A percentile compares a stretch with the other conserved stretches of the same genome.
phyloP scores from a whole-genome alignment of 2,113 vertebrate genomes.

The Neodontobutis hainanensis region DNA sequence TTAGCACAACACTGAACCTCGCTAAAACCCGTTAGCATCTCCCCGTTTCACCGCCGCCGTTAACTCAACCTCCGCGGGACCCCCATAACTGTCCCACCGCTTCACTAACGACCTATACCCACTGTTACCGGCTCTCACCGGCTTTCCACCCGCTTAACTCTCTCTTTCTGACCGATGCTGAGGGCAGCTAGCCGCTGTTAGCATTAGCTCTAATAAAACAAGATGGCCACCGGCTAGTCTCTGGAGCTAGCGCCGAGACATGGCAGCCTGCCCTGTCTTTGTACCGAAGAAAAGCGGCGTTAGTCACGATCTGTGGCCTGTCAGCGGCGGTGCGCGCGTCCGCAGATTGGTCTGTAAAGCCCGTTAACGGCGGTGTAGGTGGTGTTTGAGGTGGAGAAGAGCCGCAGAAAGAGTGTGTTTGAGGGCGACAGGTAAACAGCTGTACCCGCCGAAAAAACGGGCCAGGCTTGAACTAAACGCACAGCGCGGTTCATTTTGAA shows the following conservation, averaged over 20 bases:
- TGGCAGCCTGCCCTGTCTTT: slow-evolving; percentile 73
- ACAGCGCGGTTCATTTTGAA: too few relatives aligned
- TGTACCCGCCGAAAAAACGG: too few relatives aligned
- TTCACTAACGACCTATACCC: background rate
- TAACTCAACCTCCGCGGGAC: background rate
- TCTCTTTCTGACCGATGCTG: background rate
- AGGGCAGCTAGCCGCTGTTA: slow-evolving; percentile 27
- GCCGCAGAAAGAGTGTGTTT: too few relatives aligned
- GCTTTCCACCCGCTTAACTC: background rate
- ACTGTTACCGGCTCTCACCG: background rate
- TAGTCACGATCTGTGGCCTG: background rate
- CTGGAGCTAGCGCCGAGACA: slow-evolving; percentile 46
- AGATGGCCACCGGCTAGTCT: slow-evolving; percentile 80
- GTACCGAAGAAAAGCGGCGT: slow-evolving; percentile 42
- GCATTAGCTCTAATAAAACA: slow-evolving; percentile 64
- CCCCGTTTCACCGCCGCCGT: background rate
- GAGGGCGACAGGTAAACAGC: too few relatives aligned
- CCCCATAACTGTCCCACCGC: background rate
- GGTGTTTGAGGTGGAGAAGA: too few relatives aligned
- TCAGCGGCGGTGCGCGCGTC: background rate
- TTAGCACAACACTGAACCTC: slow-evolving; percentile 1
- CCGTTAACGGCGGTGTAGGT: too few relatives aligned
- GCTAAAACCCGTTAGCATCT: slow-evolving; percentile 1
- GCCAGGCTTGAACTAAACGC: too few relatives aligned
- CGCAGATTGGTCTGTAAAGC: too few relatives aligned